Evolutionary conservation across 2,888 invertebrate genomes (phyloP), one percentile per base, ranked within the genome.

Genomic region (Philopedon plagiatum): DNA sequence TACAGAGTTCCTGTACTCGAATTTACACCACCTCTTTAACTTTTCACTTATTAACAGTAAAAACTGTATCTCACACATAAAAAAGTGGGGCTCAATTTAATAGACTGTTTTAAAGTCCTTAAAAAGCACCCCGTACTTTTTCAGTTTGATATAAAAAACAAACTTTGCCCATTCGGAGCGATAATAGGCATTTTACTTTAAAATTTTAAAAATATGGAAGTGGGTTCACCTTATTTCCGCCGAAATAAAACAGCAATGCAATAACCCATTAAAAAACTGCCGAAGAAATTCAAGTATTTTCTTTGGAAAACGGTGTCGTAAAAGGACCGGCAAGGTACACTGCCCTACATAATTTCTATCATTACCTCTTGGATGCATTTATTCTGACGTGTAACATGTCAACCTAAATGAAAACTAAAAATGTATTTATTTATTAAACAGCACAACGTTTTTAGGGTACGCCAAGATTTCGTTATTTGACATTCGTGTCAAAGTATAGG

Each of bases 141-240:
- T 32, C 62, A 11, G 19, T 29, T 62, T 62, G 49, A 62, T 62
- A 62, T 62, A 32, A 62, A 41, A 62, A 46, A 32, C 62, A 62
- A 62, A 62, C 49, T 62, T 62, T 32, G 19, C 19, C 62, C 46
- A 46, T 62, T 62, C 19, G 19, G 26, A 29, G 21, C 46, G 62
- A 44, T 62, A 62, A 62, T 62, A 62, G 62, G 32, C 62, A 19
- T 62, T 62, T 49, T 62, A 62, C 62, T 62, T 46, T 32, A 62
- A 62, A 62, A 62, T 62, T 44, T 32, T 44, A 62, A 49, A 62
- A 62, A 62, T 62, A 62, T 46, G 29, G 26, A 15, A 18, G 62
- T 44, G 46, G 32, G 19, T 46, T 32, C 46, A 46, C 32, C 62
- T 46, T 62, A 46, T 32, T 62, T 62, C 51, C 37, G 11, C 57